Percentiles rank a stretch among this genome's conserved stretches.
Evolutionary conservation across 2,113 vertebrate genomes (phyloP).

Genomic region (Carassius auratus): DNA sequence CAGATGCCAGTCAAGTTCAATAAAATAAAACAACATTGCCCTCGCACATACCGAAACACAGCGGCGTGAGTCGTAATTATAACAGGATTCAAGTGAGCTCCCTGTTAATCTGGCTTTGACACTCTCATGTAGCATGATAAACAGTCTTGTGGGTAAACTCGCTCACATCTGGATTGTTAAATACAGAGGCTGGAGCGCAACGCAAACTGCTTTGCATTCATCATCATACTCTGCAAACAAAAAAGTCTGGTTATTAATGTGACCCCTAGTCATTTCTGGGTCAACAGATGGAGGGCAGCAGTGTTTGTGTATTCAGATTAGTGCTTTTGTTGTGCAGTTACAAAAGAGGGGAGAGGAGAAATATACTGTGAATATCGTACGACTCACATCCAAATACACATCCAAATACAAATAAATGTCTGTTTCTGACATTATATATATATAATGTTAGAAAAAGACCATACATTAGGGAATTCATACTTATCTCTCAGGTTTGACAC

Average conservation of each 20-base stretch:
- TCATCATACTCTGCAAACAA: slow-evolving; percentile 1
- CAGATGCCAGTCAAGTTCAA: neutral
- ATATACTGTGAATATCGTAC: neutral
- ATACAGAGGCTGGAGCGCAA: neutral
- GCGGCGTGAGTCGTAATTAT: neutral
- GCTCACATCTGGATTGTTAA: slow-evolving; percentile 32
- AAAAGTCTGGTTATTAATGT: slow-evolving; percentile 17
- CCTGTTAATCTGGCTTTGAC: neutral
- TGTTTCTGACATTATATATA: neutral
- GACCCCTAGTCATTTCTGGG: slow-evolving; percentile 36
- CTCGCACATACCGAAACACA: neutral
- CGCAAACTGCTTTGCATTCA: slow-evolving; percentile 16
- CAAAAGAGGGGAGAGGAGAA: neutral
- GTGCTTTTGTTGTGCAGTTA: slow-evolving; percentile 9
- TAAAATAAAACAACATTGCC: neutral
- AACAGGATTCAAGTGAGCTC: neutral
- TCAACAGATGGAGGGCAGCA: slow-evolving; percentile 36
- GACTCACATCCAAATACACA: neutral
- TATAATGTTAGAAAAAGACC: neutral
- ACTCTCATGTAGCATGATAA: neutral
- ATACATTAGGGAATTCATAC: neutral
- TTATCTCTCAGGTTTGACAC: neutral
- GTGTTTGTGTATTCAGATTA: slow-evolving; percentile 19
- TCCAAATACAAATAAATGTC: neutral
- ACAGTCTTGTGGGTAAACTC: neutral